Base-by-base conservation (phyloP, 1,140 invertebrate genomes). In the Drosophila takahashii region DNA sequence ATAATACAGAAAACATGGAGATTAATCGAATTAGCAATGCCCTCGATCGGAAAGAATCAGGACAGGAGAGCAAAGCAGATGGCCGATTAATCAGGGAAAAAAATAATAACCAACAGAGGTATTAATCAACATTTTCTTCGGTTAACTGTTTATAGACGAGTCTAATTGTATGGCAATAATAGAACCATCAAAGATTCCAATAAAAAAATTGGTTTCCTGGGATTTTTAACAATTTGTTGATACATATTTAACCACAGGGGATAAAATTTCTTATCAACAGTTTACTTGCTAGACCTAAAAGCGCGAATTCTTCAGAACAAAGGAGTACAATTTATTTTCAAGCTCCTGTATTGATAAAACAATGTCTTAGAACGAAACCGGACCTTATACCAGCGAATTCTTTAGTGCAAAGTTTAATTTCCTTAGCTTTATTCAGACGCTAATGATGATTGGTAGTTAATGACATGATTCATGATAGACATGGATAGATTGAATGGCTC, bases 21-120 rank as follows among this genome's bases (percentile, higher is more conserved):
- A 76, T 66, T 75, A 75, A 76, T 76, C 61, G 72, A 75, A 75
- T 75, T 65, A 44, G 72, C 52, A 74, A 75, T 75, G 72, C 71
- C 60, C 71, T 75, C 45, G 47, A 52, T 57, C 34, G 66, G 10
- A 15, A 36, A n/a, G 15, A 59, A 50, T 50, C n/a, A 26, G 56
- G 39, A 27, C 34, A 34, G 45, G 59, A 42, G 45, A 51, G 34
- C 36, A 65, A 67, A 64, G 64, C 59, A 29, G 7, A 42, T 13
- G 0, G 13, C 10, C 54, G 15, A 50, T 16, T 58, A 64, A 59
- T 45, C 18, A 50, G n/a, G 10, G 36, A 34, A 22, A 22, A 22
- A 22, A 22, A 32, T 34, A 42, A 51, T 44, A 29, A 41, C 32
- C 26, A 32, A 37, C 18, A 3, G n/a, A 18, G 29, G 45, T 47